A percentile compares a stretch with the other conserved stretches of the same genome.
phyloP scores from a whole-genome alignment of 2,888 invertebrate genomes.

The Bedellia somnulentella region DNA sequence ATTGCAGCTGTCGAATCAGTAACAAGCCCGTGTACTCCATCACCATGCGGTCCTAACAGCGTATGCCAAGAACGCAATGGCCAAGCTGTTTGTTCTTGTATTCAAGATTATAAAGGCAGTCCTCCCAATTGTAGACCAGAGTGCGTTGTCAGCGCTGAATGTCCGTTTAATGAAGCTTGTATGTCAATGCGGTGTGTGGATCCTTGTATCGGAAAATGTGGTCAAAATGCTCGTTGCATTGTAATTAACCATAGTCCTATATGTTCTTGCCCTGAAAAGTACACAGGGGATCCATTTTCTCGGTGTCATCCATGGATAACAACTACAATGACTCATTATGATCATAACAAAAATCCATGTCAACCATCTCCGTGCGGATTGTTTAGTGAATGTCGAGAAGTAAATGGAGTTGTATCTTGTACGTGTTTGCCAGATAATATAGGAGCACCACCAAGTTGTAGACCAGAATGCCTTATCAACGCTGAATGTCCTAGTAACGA shows the following conservation, averaged over 20 bases:
- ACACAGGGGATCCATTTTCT: conserved; percentile 68
- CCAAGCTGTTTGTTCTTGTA: conserved; percentile 73
- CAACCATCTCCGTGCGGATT: conserved; percentile 68
- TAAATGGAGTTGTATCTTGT: conserved; percentile 64
- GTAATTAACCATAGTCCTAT: conserved; percentile 74
- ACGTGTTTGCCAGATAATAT: conserved; percentile 66
- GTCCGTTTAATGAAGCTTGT: conserved; percentile 67
- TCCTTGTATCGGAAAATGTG: conserved; percentile 74
- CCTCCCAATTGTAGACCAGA: conserved; percentile 75
- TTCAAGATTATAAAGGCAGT: conserved; percentile 64
- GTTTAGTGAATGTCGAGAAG: conserved; percentile 66
- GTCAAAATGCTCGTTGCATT: conserved; percentile 70
- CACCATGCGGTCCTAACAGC: conserved; percentile 83
- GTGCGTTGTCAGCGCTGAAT: conserved; percentile 73
- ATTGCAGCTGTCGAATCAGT: conserved; percentile 30
- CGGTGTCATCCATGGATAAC: conserved; percentile 47
- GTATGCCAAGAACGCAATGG: conserved; percentile 72
- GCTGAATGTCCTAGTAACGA: conserved; percentile 74
- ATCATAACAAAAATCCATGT: conserved; percentile 53
- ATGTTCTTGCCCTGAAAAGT: conserved; percentile 64
- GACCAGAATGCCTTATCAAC: conserved; percentile 71
- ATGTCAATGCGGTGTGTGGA: conserved; percentile 69
- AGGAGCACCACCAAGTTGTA: conserved; percentile 71
- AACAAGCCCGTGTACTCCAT: conserved; percentile 69
- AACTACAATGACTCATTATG: conserved; percentile 17